phyloP scores from a whole-genome alignment of 2,113 vertebrate genomes.

The Todiramphus saurophagus region DNA sequence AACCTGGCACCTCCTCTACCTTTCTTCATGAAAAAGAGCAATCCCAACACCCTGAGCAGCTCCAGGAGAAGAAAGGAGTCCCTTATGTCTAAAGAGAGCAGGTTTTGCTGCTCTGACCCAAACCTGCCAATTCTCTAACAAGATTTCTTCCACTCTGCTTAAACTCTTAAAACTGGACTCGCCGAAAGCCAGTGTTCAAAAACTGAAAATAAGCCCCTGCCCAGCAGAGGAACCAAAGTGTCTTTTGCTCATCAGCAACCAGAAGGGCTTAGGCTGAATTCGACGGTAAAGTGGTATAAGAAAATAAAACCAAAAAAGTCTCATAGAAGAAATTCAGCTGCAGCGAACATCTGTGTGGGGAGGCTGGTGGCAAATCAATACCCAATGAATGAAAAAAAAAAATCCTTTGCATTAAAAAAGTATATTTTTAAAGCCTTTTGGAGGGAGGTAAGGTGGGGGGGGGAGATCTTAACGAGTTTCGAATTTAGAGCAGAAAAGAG shows the following conservation, averaged over 20 bases:
- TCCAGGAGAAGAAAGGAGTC: neutral
- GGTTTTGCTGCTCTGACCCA: neutral
- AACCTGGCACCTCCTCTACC: neutral
- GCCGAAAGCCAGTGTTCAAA: neutral
- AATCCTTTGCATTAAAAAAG: neutral
- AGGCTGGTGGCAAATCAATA: neutral
- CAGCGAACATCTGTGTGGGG: rapidly evolving
- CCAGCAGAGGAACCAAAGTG: neutral
- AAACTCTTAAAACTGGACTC: neutral
- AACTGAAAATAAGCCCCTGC: neutral
- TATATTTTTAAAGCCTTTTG: neutral
- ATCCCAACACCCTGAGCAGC: neutral
- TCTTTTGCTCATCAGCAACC: neutral
- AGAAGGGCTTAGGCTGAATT: neutral
- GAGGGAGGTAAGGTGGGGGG: neutral
- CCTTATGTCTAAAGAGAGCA: neutral
- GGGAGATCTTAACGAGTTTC: neutral
- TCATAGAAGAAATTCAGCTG: neutral
- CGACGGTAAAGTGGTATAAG: rapidly evolving
- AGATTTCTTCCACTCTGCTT: neutral
- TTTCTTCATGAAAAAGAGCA: neutral
- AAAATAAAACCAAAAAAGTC: neutral
- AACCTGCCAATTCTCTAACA: neutral
- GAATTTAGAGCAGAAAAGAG: neutral
- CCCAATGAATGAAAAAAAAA: neutral